Conservation (phyloP, 2,888 invertebrate genomes). For the Lithophane ornitopus region DNA sequence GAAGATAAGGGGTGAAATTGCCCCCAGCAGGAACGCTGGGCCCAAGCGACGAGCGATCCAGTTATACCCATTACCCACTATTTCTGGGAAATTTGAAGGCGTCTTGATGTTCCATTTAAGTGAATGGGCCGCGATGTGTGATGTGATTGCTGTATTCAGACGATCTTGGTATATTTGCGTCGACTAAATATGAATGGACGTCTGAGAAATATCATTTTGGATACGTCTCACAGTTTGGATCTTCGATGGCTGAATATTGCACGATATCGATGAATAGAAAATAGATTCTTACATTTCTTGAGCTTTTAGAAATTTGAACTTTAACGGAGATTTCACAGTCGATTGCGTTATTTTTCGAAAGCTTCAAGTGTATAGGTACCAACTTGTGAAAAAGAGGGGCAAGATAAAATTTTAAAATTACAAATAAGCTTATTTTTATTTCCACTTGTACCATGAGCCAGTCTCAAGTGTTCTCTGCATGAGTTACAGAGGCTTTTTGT, state of each 20-base stretch:
- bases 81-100: conserved; percentile 60
- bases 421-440: conserved; percentile 16
- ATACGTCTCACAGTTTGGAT: background rate
- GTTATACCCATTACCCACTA: conserved; percentile 59
- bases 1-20: conserved; percentile 88
- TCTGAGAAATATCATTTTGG: conserved; percentile 30
- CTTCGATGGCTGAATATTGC: conserved; percentile 13
- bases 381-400: background rate
- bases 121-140: conserved; percentile 58
- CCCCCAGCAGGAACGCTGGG: conserved; percentile 74
- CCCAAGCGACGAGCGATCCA: conserved; percentile 69
- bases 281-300: background rate
- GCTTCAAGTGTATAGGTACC: background rate
- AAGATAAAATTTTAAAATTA: background rate
- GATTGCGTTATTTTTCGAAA: background rate
- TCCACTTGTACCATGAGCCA: conserved; percentile 63
- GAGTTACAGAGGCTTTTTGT: conserved; percentile 82
- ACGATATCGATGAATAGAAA: background rate
- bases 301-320: background rate
- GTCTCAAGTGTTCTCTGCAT: conserved; percentile 78
- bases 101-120: conserved; percentile 56
- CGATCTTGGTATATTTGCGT: conserved; percentile 30
- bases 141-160: conserved; percentile 45
- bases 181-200: conserved; percentile 38
- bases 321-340: background rate